phyloP scores from a whole-genome alignment of 1,140 invertebrate genomes.

The Holotrichia oblita region DNA sequence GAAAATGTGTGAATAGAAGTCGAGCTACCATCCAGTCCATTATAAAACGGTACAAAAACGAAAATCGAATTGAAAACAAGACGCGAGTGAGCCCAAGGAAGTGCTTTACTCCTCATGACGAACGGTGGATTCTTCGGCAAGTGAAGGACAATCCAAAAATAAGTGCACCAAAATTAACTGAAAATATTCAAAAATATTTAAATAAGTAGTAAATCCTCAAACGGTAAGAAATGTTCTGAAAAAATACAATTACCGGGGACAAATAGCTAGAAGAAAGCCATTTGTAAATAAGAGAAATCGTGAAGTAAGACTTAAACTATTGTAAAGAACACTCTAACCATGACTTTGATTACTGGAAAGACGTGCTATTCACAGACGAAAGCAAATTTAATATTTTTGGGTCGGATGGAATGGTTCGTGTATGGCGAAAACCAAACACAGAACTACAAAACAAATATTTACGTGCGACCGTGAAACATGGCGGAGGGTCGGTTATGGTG shows the following conservation, averaged over 20 bases:
- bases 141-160: no score
- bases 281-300: not conserved
- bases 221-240: not conserved
- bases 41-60: no score
- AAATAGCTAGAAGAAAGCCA: not conserved
- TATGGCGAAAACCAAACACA: conserved; percentile 21
- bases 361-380: conserved; percentile 26
- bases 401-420: not conserved
- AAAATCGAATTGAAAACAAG: no score
- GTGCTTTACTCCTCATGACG: no score
- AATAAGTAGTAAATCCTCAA: not conserved
- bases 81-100: no score
- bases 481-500: conserved; percentile 10
- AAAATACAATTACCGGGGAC: not conserved
- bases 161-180: not conserved
- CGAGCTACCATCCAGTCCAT: not conserved
- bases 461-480: conserved; percentile 28
- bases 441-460: conserved; percentile 22
- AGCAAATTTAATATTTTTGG: conserved; percentile 35
- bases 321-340: not conserved
- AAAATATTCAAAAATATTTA: not conserved
- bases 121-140: no score
- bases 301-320: not conserved
- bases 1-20: no score
- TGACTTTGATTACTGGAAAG: not conserved